phyloP scores from a whole-genome alignment of 2,113 vertebrate species.

The Artemisiospiza belli region DNA sequence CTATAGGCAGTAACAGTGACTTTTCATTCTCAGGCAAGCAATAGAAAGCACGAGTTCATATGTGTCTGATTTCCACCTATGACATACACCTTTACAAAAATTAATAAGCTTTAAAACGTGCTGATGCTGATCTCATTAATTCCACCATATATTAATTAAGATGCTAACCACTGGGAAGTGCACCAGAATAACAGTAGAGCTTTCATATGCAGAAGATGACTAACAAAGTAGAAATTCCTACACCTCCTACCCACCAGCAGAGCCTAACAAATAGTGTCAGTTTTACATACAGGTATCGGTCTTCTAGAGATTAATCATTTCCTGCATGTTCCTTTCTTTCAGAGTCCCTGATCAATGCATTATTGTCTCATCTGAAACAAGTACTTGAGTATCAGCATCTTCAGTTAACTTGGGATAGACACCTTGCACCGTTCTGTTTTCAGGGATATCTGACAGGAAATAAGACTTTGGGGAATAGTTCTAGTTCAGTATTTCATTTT shows the following conservation, averaged over 20 bases:
- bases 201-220: background rate
- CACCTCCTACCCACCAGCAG: background rate
- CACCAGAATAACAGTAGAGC: background rate
- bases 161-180: background rate
- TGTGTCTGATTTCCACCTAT: background rate
- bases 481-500: background rate
- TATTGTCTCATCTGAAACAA: background rate
- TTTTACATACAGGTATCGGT: background rate
- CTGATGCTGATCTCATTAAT: background rate
- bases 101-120: background rate
- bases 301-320: background rate
- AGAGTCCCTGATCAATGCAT: background rate
- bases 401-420: background rate
- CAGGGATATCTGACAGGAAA: background rate
- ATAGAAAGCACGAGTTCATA: rapidly evolving
- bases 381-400: background rate
- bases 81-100: background rate
- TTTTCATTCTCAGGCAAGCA: background rate
- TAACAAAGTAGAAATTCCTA: background rate
- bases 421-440: background rate
- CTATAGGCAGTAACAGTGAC: background rate
- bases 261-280: background rate
- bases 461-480: background rate
- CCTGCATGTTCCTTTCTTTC: background rate
- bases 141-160: background rate